A percentile compares a stretch with the other conserved stretches of the same genome.
phyloP scores from a whole-genome alignment of 1,140 invertebrate genomes.

The Amyelois transitella region DNA sequence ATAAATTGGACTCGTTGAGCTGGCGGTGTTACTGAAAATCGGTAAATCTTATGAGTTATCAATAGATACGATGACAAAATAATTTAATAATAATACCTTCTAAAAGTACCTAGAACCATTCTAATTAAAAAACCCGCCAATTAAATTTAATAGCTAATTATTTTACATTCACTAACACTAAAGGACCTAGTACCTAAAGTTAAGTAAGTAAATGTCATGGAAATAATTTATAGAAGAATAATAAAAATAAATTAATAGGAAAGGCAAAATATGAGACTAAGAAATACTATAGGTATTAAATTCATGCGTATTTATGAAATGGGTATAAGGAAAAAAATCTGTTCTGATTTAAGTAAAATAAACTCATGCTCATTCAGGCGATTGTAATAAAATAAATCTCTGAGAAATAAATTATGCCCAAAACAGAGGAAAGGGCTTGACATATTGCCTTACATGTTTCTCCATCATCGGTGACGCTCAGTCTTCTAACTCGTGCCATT shows the following conservation, averaged over 20 bases:
- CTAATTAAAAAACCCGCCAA: too few species aligned
- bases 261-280: too few species aligned
- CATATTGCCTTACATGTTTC: constrained; percentile 74
- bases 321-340: background rate
- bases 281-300: background rate
- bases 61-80: background rate
- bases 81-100: too few species aligned
- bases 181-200: background rate
- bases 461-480: constrained; percentile 76
- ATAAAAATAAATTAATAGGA: too few species aligned
- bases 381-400: background rate
- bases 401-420: constrained; percentile 1
- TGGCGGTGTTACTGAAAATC: constrained; percentile 86
- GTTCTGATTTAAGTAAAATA: background rate
- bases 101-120: too few species aligned
- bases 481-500: constrained; percentile 72
- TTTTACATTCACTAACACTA: background rate
- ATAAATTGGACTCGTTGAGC: constrained; percentile 96
- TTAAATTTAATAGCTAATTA: background rate
- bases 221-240: too few species aligned
- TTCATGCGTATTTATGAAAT: background rate
- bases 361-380: background rate
- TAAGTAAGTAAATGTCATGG: too few species aligned
- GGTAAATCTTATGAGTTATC: background rate
- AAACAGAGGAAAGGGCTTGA: constrained; percentile 6